These are phyloP conservation scores for Stegodyphus mimosarum DNA, from an alignment of 1,140 invertebrate genomes.

Conservation along the genomic window DNA sequence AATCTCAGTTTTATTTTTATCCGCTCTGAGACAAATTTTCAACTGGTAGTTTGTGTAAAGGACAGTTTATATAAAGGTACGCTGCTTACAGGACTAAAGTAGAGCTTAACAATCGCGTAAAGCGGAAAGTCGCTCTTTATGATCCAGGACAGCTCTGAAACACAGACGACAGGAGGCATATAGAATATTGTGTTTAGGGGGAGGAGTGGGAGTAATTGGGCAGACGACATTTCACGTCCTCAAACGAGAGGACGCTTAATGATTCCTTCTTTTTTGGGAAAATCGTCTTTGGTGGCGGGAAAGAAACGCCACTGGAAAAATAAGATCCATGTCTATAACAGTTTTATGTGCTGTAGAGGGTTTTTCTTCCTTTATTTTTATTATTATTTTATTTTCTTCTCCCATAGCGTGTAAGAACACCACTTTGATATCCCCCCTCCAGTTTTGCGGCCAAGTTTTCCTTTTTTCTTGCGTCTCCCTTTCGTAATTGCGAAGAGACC, in stretches of 20 bases:
- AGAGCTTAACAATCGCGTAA: too few species aligned
- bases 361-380: not conserved
- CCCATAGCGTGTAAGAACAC: not conserved
- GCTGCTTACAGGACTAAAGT: too few species aligned
- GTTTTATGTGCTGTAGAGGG: not conserved
- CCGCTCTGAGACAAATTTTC: too few species aligned
- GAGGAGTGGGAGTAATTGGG: conserved; percentile 21
- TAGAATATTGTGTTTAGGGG: too few species aligned
- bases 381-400: not conserved
- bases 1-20: too few species aligned
- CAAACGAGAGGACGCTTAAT: conserved; percentile 37
- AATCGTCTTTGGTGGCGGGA: conserved; percentile 32
- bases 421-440: not conserved
- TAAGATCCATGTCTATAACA: conserved; percentile 9
- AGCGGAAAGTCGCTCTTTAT: too few species aligned
- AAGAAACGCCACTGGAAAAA: not conserved
- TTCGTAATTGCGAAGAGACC: conserved; percentile 20
- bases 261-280: conserved; percentile 25
- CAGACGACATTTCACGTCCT: conserved; percentile 40
- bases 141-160: too few species aligned
- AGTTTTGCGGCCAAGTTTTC: not conserved
- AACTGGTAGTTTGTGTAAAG: too few species aligned
- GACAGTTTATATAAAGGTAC: too few species aligned
- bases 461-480: not conserved
- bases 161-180: too few species aligned